Evolutionary conservation across 2,888 invertebrate species (phyloP), one percentile per base, ranked within the genome.

Genomic region (Epinotia demarniana): DNA sequence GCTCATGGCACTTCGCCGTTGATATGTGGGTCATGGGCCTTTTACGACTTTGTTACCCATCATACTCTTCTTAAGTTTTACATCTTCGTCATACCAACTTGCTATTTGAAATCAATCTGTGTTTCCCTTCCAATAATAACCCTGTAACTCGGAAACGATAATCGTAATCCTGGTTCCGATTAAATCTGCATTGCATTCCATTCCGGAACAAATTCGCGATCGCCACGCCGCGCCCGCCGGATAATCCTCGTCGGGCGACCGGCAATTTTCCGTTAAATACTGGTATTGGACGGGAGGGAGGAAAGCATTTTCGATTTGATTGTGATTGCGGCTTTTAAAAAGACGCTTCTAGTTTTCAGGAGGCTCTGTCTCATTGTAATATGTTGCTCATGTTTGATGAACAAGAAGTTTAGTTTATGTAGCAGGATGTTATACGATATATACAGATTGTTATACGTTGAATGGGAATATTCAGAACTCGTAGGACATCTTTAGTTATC

Each of bases 261-360:
- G 64, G 58, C 69, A 70, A 64, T 64, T 70, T 75, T 64, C 70
- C 64, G 23, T 53, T 75, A 70, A 75, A 75, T 70, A 75, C 74
- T 27, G 39, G 58, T 57, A 23, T 58, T 60, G 33, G 19, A 46
- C 27, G 49, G 49, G 5, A 12, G 58, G 19, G 27, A 8, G 53
- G n/a, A 43, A 11, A 61, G 55, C 53, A 16, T 67, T 27, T 72
- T 49, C 33, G n/a, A n/a, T 68, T n/a, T 19, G 53, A 12, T 23
- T 43, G 39, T 11, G 39, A 53, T n/a, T 53, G 53, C 39, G 1
- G 67, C 18, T 11, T 13, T 61, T 66, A 55, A 5, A n/a, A 13
- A 13, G 27, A 13, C 16, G 23, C 16, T 13, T 46, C 12, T 8
- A n/a, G 43, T 27, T 55, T 18, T 66, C 9, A 33, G 27, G 16